Percentiles rank a stretch among this genome's conserved stretches.
Evolutionary conservation across 2,888 invertebrate genomes (phyloP).

Genomic region (Ophraella communa): DNA sequence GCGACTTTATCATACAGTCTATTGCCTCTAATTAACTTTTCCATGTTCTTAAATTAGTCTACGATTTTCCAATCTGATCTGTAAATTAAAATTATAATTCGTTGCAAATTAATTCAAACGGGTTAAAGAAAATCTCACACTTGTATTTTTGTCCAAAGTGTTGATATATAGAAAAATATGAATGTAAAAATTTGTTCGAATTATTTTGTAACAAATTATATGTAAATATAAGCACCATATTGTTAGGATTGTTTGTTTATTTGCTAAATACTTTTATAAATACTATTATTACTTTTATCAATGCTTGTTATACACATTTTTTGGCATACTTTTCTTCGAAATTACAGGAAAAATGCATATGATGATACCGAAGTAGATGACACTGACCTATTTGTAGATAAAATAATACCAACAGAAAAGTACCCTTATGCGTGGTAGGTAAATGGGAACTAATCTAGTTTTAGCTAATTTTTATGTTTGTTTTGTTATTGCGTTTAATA

Average conservation of each 20-base stretch:
- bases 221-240: background rate
- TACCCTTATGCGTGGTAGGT: constrained; percentile 23
- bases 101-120: too few species aligned
- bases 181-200: too few species aligned
- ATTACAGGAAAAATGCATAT: constrained; percentile 19
- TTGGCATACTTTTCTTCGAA: constrained; percentile 12
- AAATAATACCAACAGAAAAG: constrained; percentile 22
- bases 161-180: too few species aligned
- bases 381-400: constrained; percentile 9
- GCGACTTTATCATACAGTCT: too few species aligned
- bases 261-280: background rate
- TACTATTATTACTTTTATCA: background rate
- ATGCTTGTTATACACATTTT: constrained; percentile 1
- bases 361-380: constrained; percentile 13
- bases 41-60: too few species aligned
- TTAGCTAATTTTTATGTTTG: background rate
- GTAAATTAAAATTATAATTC: too few species aligned
- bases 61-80: too few species aligned
- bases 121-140: too few species aligned
- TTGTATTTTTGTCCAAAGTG: too few species aligned
- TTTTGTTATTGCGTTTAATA: background rate
- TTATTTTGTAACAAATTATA: background rate
- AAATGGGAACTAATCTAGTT: constrained; percentile 1
- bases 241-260: background rate
- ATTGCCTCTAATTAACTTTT: too few species aligned